phyloP scores from a whole-genome alignment of 2,113 vertebrate genomes.

The Leuciscus idus region DNA sequence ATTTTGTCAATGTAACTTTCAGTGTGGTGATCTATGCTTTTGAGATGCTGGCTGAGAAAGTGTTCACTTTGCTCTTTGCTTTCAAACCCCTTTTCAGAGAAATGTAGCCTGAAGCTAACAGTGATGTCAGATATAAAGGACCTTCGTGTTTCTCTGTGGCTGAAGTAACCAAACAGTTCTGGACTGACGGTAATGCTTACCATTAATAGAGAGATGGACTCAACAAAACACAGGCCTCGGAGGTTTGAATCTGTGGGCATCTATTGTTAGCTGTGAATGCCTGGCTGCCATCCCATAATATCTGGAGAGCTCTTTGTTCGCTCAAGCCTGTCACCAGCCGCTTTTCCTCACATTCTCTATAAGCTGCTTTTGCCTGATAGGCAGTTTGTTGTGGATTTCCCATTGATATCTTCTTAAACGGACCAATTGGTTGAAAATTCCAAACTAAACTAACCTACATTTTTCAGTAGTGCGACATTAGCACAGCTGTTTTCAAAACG shows the following conservation, averaged over 20 bases:
- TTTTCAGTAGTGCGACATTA: background rate
- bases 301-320: slow-evolving; percentile 46
- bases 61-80: slow-evolving; percentile 47
- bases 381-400: slow-evolving; percentile 21
- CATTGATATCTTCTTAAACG: background rate
- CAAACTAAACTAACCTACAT: background rate
- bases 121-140: slow-evolving; percentile 25
- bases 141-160: slow-evolving; percentile 12
- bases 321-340: slow-evolving; percentile 27
- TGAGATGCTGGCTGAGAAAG: slow-evolving; percentile 59
- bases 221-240: slow-evolving; percentile 63
- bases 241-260: slow-evolving; percentile 60
- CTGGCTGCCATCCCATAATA: slow-evolving; percentile 49
- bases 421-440: background rate
- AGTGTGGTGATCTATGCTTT: slow-evolving; percentile 57
- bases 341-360: slow-evolving; percentile 56
- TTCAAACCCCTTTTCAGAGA: slow-evolving; percentile 45
- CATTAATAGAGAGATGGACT: slow-evolving; percentile 65
- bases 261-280: slow-evolving; percentile 59
- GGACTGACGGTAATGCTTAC: slow-evolving; percentile 61
- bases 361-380: slow-evolving; percentile 40
- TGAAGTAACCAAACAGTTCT: slow-evolving; percentile 40
- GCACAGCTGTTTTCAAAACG: background rate
- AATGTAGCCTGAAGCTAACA: slow-evolving; percentile 60
- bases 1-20: slow-evolving; percentile 56